Base-by-base conservation (phyloP, 1,140 invertebrate species). In the Saccostrea echinata region DNA sequence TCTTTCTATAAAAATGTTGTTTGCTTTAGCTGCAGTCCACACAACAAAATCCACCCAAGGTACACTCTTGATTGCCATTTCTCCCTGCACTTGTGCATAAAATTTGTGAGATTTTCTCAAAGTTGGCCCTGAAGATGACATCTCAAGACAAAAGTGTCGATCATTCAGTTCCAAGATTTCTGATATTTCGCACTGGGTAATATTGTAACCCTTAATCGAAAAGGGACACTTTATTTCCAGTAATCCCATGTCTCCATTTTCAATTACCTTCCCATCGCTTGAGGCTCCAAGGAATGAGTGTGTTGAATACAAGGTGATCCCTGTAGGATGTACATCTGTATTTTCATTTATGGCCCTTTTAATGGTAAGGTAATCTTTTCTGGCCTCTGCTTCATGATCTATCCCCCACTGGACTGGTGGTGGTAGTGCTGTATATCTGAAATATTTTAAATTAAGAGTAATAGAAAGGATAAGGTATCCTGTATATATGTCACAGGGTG, bases 11-110 rank as follows among this genome's bases (percentile, higher is more conserved):
- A 53, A 84, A n/a, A 88, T 88, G 43, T 88, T 88, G 53, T 88
- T 84, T n/a, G 55, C 8, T 12, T 6, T 18, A 11, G 87, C 87
- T 52, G 11, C 35, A 16, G 87, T 88, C 83, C 87, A 88, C 3
- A 88, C 24, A 68, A 88, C 87, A 88, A 88, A 88, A 51, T 88
- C 82, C 27, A 61, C 76, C 83, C 64, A 84, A 21, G 84, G 87
- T 3, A 88, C 12, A 3, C 84, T 71, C 52, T 83, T 81, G 52
- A 88, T 57, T 35, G 87, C 84, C 84, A 88, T 86, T 35, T 88
- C 84, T 24, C 84, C 87, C 24, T 88, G 87, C 11, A 88, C 84
- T 33, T 88, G 87, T 13, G 84, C 68, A 84, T 85, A 86, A 24
- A 71, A 88, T 53, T 84, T 82, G 33, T 88, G 68, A 4, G n/a